Percentiles rank a stretch among this genome's conserved stretches.
Evolutionary conservation across 2,888 invertebrate genomes (phyloP).

Genomic region (Stegophylla sp.): DNA sequence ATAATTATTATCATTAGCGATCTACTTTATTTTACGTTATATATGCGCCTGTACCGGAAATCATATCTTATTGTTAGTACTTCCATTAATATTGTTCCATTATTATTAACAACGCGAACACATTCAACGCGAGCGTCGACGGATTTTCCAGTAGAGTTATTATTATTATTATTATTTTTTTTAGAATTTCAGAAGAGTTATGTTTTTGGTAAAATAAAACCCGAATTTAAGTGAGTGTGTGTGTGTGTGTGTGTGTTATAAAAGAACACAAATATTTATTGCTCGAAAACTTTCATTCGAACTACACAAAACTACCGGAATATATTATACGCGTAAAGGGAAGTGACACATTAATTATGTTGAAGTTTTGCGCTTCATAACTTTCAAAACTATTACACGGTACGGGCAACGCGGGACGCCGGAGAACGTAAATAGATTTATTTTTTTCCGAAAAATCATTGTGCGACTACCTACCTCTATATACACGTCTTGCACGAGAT

Average conservation of each 20-base stretch:
- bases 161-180: not conserved
- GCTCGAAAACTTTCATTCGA: slow-evolving; percentile 18
- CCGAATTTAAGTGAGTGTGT: not conserved
- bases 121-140: not conserved
- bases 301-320: slow-evolving; percentile 1
- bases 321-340: slow-evolving; percentile 19
- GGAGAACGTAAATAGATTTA: not conserved
- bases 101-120: no score
- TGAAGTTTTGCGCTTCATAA: slow-evolving; percentile 18
- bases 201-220: not conserved
- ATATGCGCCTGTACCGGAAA: no score
- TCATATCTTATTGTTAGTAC: no score
- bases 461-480: no score
- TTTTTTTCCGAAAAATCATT: not conserved
- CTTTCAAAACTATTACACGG: slow-evolving; percentile 16
- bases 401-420: not conserved
- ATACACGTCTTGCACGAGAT: no score
- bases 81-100: no score
- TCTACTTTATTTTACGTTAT: no score
- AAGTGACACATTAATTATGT: slow-evolving; percentile 42
- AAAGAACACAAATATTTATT: slow-evolving; percentile 44
- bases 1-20: no score
- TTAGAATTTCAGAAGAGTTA: not conserved
- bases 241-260: not conserved
- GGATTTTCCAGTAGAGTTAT: not conserved